A percentile compares a stretch with the other conserved stretches of the same genome.
phyloP scores from a whole-genome alignment of 2,797 vertebrate genomes.

The Myotis daubentonii region DNA sequence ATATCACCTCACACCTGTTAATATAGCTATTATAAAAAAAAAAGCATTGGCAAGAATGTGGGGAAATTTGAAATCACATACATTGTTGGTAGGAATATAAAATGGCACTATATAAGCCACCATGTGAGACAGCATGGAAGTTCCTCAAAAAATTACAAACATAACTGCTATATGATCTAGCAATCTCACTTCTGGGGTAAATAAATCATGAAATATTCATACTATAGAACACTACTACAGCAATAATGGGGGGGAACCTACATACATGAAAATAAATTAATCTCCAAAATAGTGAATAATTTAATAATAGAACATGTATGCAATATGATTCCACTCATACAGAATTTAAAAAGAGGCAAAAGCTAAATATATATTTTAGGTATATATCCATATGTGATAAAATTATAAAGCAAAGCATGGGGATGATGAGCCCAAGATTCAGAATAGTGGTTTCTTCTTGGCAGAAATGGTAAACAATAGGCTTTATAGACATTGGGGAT shows the following conservation, averaged over 20 bases:
- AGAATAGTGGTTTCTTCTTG: neutral
- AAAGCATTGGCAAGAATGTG: neutral
- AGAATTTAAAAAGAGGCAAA: neutral
- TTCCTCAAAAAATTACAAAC: neutral
- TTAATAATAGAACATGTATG: neutral
- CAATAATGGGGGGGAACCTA: neutral
- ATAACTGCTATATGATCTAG: neutral
- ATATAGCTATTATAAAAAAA: neutral
- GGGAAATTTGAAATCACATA: neutral
- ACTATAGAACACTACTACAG: neutral
- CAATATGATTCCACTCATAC: neutral
- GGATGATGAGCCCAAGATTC: neutral
- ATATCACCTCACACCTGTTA: neutral
- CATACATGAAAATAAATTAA: neutral
- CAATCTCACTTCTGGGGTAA: neutral
- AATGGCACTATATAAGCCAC: neutral
- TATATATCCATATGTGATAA: neutral
- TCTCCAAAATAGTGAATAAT: neutral
- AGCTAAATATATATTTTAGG: neutral
- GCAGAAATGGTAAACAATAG: neutral
- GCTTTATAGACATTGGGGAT: neutral
- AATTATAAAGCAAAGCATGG: neutral
- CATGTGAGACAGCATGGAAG: neutral
- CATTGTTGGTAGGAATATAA: neutral
- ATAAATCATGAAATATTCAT: neutral